Percentiles rank a stretch among this genome's conserved stretches.
Conservation (phyloP, 1,140 invertebrate species). For the Drosophila seguyi region DNA sequence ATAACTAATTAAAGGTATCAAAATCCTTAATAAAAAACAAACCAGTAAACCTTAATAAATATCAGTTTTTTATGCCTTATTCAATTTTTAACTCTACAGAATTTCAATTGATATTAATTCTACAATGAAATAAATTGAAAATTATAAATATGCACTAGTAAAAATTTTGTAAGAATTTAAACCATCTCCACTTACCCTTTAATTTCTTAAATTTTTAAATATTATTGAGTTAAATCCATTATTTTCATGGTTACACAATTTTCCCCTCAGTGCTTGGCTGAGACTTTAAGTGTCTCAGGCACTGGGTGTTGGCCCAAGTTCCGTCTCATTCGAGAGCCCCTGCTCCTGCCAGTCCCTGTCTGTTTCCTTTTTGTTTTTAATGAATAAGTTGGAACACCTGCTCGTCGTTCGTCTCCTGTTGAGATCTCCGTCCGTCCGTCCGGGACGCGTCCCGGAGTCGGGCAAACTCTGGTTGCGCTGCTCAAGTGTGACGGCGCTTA, state of each 20-base stretch:
- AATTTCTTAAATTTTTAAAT: background rate
- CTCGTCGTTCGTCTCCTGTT: constrained; percentile 61
- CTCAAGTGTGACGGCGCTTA: constrained; percentile 64
- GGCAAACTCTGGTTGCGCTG: constrained; percentile 39
- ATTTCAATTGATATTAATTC: background rate
- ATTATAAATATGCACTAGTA: background rate
- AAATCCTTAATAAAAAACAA: too few species aligned
- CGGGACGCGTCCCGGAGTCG: background rate
- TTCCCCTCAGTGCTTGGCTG: constrained; percentile 3
- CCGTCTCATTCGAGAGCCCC: constrained; percentile 1
- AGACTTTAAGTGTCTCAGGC: constrained; percentile 8
- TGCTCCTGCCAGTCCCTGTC: constrained; percentile 41
- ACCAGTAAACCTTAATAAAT: background rate
- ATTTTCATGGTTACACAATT: background rate
- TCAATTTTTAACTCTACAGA: too few species aligned
- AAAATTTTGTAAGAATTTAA: background rate
- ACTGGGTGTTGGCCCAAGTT: constrained; percentile 47
- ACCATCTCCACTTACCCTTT: background rate
- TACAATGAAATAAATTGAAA: background rate
- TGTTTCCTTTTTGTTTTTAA: constrained; percentile 77
- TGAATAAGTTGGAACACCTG: constrained; percentile 81
- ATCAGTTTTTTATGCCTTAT: background rate
- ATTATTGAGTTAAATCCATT: fast-evolving
- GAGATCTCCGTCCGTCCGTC: constrained; percentile 38
- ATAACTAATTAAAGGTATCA: too few species aligned